Evolutionary conservation across 2,797 vertebrate genomes (phyloP).

Genomic region (Hephaestus fuliginosus): DNA sequence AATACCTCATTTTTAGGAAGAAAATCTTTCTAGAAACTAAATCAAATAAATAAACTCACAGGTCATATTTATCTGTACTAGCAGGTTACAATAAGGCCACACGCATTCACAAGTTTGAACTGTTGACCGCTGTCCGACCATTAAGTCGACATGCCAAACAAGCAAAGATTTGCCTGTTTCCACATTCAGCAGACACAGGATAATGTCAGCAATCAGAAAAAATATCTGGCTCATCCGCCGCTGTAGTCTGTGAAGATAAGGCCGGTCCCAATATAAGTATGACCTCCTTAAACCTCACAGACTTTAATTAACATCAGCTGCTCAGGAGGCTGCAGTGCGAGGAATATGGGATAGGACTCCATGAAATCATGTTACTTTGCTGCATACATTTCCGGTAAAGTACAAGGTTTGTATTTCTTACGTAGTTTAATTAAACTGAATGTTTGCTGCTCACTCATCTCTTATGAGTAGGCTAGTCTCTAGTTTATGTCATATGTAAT

Average conservation of each 20-base stretch:
- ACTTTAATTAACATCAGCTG: slow-evolving; percentile 19
- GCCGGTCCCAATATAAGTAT: background rate
- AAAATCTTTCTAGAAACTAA: background rate
- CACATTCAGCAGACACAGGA: background rate
- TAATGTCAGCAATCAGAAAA: background rate
- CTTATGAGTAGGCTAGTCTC: background rate
- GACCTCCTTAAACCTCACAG: background rate
- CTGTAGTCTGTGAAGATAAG: background rate
- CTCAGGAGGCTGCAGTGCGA: background rate
- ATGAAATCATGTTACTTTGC: background rate
- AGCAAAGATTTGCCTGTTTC: too few species aligned
- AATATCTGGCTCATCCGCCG: too few species aligned
- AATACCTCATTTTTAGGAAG: background rate
- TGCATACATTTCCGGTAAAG: background rate
- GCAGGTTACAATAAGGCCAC: background rate
- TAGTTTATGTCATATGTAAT: background rate
- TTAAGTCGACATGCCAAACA: too few species aligned
- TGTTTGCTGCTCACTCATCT: background rate
- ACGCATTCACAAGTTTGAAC: background rate
- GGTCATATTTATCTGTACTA: background rate
- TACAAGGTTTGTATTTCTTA: background rate
- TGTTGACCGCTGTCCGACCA: background rate
- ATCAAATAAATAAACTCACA: background rate
- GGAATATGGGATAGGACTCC: background rate
- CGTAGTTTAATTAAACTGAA: background rate